Evolutionary conservation across 2,888 invertebrate species (phyloP).

Genomic region (Machimus atricapillus): DNA sequence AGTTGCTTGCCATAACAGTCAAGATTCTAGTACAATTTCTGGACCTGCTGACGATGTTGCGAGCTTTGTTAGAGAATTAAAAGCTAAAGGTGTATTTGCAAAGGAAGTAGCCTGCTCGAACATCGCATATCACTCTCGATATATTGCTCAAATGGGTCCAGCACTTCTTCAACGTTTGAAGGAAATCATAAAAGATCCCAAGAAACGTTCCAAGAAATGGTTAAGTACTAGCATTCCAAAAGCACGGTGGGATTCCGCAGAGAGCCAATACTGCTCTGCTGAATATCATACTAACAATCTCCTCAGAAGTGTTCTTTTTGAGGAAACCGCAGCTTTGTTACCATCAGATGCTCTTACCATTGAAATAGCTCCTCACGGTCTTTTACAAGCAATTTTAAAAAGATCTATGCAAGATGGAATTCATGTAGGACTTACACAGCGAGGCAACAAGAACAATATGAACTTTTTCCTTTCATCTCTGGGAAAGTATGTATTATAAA

Average conservation of each 20-base stretch:
- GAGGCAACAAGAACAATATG: constrained; percentile 64
- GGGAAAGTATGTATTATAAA: constrained; percentile 62
- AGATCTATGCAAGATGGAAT: constrained; percentile 66
- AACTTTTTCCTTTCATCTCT: constrained; percentile 61
- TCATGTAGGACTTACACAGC: constrained; percentile 69
- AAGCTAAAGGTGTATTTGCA: constrained; percentile 78
- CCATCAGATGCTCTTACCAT: constrained; percentile 71
- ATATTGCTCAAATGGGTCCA: constrained; percentile 75
- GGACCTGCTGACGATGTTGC: constrained; percentile 78
- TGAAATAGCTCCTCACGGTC: constrained; percentile 75
- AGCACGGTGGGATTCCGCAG: constrained; percentile 72
- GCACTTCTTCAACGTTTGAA: constrained; percentile 70
- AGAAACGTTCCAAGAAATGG: constrained; percentile 78
- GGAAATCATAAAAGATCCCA: constrained; percentile 71
- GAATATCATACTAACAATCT: constrained; percentile 90
- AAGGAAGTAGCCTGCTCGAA: constrained; percentile 85
- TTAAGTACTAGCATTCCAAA: constrained; percentile 83
- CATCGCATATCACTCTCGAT: constrained; percentile 88
- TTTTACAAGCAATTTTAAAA: constrained; percentile 73
- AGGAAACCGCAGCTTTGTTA: constrained; percentile 69
- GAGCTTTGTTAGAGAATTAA: constrained; percentile 71
- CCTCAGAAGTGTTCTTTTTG: constrained; percentile 67
- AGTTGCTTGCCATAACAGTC: constrained; percentile 87
- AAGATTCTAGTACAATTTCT: constrained; percentile 88
- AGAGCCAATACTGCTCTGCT: constrained; percentile 73